Evolutionary conservation across 2,888 invertebrate species (phyloP).

Genomic region (Achlya flavicornis): DNA sequence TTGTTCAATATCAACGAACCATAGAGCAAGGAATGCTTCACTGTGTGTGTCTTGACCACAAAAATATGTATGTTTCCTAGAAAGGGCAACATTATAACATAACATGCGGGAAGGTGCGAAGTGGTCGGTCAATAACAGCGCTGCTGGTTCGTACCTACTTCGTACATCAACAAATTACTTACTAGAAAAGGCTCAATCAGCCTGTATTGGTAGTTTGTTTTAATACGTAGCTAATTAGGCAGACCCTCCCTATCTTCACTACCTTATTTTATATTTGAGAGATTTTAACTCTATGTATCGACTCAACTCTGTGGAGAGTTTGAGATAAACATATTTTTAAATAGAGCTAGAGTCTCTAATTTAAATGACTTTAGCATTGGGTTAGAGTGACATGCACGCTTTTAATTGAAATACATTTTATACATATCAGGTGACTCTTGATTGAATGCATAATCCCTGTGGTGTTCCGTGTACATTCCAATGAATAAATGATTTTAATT

Average conservation of each 20-base stretch:
- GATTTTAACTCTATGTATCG: too few species aligned
- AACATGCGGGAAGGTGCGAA: conserved; percentile 68
- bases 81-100: conserved; percentile 65
- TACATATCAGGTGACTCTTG: neutral
- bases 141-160: conserved; percentile 48
- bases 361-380: neutral
- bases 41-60: conserved; percentile 53
- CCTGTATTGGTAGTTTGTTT: conserved; percentile 53
- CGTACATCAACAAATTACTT: conserved; percentile 53
- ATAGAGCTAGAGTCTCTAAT: too few species aligned
- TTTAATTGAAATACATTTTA: neutral
- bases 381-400: conserved; percentile 8
- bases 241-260: too few species aligned
- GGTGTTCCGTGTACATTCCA: neutral
- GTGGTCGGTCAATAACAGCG: conserved; percentile 67
- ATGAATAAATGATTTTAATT: conserved; percentile 4
- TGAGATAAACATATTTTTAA: too few species aligned
- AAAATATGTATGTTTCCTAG: conserved; percentile 59
- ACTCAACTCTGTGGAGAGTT: too few species aligned
- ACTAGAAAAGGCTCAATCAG: conserved; percentile 61
- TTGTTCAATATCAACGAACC: neutral
- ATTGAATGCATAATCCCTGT: conserved; percentile 3
- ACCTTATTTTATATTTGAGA: too few species aligned
- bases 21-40: neutral
- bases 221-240: too few species aligned